phyloP scores from a whole-genome alignment of 2,888 invertebrate species.

The Ochropleura leucogaster region DNA sequence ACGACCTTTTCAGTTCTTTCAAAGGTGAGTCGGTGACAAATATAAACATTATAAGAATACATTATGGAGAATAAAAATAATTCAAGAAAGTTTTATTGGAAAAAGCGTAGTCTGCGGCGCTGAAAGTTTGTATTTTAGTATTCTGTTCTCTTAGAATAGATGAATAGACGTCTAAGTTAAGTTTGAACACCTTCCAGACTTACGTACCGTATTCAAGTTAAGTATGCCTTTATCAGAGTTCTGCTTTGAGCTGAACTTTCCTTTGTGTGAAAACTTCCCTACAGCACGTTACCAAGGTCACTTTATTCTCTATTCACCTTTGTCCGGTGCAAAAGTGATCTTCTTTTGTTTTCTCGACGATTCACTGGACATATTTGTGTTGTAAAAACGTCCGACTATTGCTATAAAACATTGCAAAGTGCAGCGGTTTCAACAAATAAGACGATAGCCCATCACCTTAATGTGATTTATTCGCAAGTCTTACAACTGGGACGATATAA shows the following conservation, averaged over 20 bases:
- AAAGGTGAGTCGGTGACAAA: constrained; percentile 30
- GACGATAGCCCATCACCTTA: constrained; percentile 49
- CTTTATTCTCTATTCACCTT: background rate
- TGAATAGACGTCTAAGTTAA: constrained; percentile 2
- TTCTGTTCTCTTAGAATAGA: constrained; percentile 11
- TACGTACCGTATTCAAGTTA: constrained; percentile 6
- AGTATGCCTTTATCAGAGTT: constrained; percentile 1
- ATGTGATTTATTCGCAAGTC: constrained; percentile 48
- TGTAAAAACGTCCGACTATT: background rate
- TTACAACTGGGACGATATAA: constrained; percentile 42
- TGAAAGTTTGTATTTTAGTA: constrained; percentile 15
- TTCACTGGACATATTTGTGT: background rate
- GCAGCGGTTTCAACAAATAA: constrained; percentile 46
- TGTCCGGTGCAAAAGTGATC: background rate
- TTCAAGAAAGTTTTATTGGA: constrained; percentile 12
- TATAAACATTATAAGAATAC: constrained; percentile 19
- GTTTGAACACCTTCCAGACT: constrained; percentile 10
- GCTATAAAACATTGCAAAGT: constrained; percentile 18
- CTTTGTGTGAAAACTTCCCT: constrained; percentile 6
- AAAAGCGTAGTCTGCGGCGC: background rate
- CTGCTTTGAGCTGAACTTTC: constrained; percentile 6
- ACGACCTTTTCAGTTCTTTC: constrained; percentile 57
- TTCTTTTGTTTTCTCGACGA: constrained; percentile 22
- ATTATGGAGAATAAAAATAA: constrained; percentile 13
- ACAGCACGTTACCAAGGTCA: constrained; percentile 3